Evolutionary conservation across 2,113 vertebrate genomes (phyloP).

Genomic region (Romanogobio albipinnatus): DNA sequence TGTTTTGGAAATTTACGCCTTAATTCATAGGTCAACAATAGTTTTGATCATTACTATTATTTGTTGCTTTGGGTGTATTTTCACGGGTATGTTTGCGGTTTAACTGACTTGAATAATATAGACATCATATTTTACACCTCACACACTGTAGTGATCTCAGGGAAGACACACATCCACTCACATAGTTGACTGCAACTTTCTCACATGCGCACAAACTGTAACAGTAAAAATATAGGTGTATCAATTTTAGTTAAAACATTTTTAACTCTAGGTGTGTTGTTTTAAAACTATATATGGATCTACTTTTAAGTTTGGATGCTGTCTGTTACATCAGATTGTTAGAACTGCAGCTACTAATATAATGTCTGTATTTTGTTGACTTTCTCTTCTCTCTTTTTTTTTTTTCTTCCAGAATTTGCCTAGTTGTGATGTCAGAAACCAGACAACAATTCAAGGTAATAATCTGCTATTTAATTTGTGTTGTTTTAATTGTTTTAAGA

Average conservation of each 20-base stretch:
- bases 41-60: not conserved
- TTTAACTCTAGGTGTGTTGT: not conserved
- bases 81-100: not conserved
- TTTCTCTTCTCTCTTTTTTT: not conserved
- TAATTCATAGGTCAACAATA: not conserved
- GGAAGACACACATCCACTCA: not conserved
- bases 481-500: slow-evolving; percentile 1
- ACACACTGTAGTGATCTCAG: not conserved
- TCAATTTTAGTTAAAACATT: not conserved
- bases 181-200: not conserved
- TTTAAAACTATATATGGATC: not conserved
- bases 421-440: slow-evolving; percentile 4
- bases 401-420: not conserved
- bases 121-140: not conserved
- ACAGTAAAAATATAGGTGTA: not conserved
- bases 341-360: not conserved
- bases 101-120: not conserved
- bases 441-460: slow-evolving; percentile 7
- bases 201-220: not conserved
- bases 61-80: not conserved
- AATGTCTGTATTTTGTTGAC: not conserved
- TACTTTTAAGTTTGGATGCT: not conserved
- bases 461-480: not conserved
- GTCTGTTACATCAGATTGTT: not conserved
- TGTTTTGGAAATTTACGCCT: not conserved